phyloP scores from a whole-genome alignment of 30 jellyfish, hydroid and myxozoan genomes.

The Hydractinia symbiolongicarpus region DNA sequence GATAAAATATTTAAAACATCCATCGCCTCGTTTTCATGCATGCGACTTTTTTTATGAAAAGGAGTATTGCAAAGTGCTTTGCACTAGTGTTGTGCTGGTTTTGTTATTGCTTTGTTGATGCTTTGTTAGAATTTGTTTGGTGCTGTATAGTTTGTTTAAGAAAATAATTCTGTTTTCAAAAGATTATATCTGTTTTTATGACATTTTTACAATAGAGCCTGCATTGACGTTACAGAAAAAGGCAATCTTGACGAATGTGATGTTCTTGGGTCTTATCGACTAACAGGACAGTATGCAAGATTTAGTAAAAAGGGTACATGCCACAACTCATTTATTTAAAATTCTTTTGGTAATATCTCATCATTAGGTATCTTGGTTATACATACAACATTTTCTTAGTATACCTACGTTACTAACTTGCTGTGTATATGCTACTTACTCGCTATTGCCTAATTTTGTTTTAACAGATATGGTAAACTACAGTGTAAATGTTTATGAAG shows the following conservation, averaged over 20 bases:
- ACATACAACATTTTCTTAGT: not conserved
- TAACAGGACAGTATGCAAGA: conserved; percentile 60
- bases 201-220: conserved; percentile 41
- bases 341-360: no score
- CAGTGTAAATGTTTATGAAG: conserved; percentile 61
- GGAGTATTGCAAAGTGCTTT: no score
- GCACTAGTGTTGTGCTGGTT: no score
- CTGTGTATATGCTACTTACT: not conserved
- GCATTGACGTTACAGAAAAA: conserved; percentile 79
- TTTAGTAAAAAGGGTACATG: conserved; percentile 70
- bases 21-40: no score
- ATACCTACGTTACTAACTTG: not conserved
- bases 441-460: not conserved
- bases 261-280: conserved; percentile 39
- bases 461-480: conserved; percentile 70
- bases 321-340: not conserved
- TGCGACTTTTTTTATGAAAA: no score
- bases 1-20: no score
- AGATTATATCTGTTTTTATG: no score
- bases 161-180: no score
- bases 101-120: no score
- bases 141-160: no score
- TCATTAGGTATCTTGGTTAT: no score
- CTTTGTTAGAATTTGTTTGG: no score
- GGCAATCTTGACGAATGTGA: conserved; percentile 62